A percentile compares a stretch with the other conserved stretches of the same genome.
These are phyloP conservation scores for Stenurella melanura DNA, from an alignment of 2,888 invertebrate species.

Conservation along the genomic window DNA sequence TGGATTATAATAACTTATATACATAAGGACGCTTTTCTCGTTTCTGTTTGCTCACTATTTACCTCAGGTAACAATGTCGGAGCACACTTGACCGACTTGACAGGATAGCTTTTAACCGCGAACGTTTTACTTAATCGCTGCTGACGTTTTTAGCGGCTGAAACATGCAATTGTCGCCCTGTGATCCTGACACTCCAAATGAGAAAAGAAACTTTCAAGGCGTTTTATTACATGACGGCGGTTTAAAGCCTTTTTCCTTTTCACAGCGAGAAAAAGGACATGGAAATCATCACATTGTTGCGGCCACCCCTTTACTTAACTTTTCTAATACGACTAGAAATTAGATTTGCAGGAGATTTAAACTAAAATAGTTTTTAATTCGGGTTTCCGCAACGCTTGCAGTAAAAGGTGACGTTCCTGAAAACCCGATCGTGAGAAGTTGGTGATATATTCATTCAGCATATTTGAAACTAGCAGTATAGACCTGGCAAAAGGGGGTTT, in stretches of 20 bases:
- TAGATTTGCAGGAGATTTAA: neutral
- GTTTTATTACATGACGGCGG: constrained; percentile 24
- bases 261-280: neutral
- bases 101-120: constrained; percentile 37
- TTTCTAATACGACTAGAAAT: neutral
- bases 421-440: too few relatives aligned
- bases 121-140: constrained; percentile 20
- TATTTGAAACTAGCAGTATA: too few relatives aligned
- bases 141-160: constrained; percentile 38
- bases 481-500: too few relatives aligned
- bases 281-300: constrained; percentile 22
- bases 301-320: neutral
- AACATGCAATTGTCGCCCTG: constrained; percentile 36
- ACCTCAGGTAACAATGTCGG: constrained; percentile 17
- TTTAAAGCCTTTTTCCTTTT: constrained; percentile 30
- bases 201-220: constrained; percentile 39
- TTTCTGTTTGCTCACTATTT: neutral
- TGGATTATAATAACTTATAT: neutral
- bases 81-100: constrained; percentile 37
- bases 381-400: too few relatives aligned
- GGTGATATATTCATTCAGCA: too few relatives aligned
- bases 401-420: too few relatives aligned
- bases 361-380: too few relatives aligned
- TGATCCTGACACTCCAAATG: constrained; percentile 41
- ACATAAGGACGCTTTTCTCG: neutral